phyloP scores from a whole-genome alignment of 1,140 invertebrate species.

The Ips typographus region DNA sequence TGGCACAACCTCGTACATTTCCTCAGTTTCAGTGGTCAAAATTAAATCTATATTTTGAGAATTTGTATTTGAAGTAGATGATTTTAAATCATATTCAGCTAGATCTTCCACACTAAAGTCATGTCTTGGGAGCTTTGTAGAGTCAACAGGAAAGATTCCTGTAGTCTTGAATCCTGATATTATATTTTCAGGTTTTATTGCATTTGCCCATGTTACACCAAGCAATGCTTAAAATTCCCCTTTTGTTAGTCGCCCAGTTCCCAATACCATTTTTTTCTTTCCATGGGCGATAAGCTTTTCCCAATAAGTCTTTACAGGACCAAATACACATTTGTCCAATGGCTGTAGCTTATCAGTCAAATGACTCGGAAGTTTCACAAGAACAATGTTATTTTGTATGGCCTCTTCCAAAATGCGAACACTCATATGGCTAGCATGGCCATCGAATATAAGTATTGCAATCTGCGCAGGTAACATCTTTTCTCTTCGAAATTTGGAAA shows the following conservation, averaged over 20 bases:
- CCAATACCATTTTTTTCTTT: slow-evolving; percentile 31
- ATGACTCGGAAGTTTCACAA: slow-evolving; percentile 36
- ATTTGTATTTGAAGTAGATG: too few relatives aligned
- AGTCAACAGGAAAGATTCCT: slow-evolving; percentile 30
- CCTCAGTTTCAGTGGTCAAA: too few relatives aligned
- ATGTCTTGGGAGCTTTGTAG: slow-evolving; percentile 20
- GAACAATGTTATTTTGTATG: slow-evolving; percentile 24
- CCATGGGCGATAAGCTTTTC: slow-evolving; percentile 31
- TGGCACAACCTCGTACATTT: too few relatives aligned
- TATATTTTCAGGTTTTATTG: slow-evolving; percentile 19
- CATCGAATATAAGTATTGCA: slow-evolving; percentile 22
- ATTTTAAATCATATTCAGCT: too few relatives aligned
- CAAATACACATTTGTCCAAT: slow-evolving; percentile 33
- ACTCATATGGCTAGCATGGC: slow-evolving; percentile 31
- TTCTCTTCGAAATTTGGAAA: slow-evolving; percentile 40
- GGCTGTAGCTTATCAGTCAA: slow-evolving; percentile 33
- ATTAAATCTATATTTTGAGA: too few relatives aligned
- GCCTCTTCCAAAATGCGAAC: slow-evolving; percentile 27
- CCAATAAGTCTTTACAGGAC: slow-evolving; percentile 44
- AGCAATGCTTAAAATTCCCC: slow-evolving; percentile 39
- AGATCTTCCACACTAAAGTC: not conserved
- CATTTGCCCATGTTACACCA: slow-evolving; percentile 21
- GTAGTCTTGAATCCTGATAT: slow-evolving; percentile 29
- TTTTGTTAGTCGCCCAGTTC: slow-evolving; percentile 37
- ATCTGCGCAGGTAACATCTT: slow-evolving; percentile 10